A percentile compares a stretch with the other conserved stretches of the same genome.
Conservation (phyloP, 2,888 invertebrate genomes). For the Hermaeophaga mercurialis region DNA sequence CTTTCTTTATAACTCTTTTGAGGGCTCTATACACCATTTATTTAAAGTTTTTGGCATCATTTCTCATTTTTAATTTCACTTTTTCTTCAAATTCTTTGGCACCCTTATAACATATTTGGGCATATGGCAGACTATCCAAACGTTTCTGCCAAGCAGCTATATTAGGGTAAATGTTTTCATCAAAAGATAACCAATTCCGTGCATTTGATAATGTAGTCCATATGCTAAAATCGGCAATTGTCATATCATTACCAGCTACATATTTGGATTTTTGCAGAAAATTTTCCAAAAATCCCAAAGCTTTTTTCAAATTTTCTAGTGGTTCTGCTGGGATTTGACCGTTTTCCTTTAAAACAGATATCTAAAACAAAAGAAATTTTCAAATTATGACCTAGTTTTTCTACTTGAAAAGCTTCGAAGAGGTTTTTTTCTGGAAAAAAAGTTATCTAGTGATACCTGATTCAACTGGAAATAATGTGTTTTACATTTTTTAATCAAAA, state of each 20-base stretch:
- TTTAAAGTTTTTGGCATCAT: too few relatives aligned
- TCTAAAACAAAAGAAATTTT: too few relatives aligned
- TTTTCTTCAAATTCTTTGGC: neutral
- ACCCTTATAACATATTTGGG: constrained; percentile 6
- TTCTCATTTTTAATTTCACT: too few relatives aligned
- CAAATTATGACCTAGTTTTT: too few relatives aligned
- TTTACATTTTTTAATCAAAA: too few relatives aligned
- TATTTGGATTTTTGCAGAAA: constrained; percentile 54
- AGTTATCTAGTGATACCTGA: too few relatives aligned
- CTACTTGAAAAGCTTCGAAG: too few relatives aligned
- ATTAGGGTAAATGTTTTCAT: constrained; percentile 38
- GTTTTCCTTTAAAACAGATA: too few relatives aligned
- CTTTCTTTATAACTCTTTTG: too few relatives aligned
- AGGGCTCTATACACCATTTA: too few relatives aligned
- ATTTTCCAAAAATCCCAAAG: neutral
- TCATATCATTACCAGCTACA: constrained; percentile 57
- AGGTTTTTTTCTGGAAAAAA: too few relatives aligned
- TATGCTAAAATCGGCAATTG: constrained; percentile 32
- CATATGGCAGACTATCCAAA: constrained; percentile 35
- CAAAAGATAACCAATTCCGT: constrained; percentile 20
- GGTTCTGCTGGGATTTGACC: neutral
- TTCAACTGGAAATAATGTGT: too few relatives aligned
- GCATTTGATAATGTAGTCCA: constrained; percentile 17
- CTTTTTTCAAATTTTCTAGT: neutral
- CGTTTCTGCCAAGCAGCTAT: constrained; percentile 48